phyloP scores from a whole-genome alignment of 2,797 vertebrate genomes.

The Petrocephalus schoutedeni region DNA sequence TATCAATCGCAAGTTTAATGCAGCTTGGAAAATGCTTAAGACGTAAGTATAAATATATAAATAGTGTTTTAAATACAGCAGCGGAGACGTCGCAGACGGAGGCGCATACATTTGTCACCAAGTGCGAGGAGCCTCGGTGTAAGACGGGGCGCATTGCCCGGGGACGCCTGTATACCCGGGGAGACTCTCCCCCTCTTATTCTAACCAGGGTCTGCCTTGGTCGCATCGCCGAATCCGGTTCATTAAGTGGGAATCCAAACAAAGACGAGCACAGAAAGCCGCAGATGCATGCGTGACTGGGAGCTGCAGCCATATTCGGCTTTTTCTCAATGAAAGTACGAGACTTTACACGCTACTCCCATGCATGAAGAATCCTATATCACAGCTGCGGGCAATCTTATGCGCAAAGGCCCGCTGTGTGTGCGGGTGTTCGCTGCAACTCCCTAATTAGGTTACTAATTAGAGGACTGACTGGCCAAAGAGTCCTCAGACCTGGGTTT shows the following conservation, averaged over 20 bases:
- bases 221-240: not conserved
- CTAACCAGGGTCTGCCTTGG: not conserved
- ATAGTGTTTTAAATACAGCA: slow-evolving; percentile 60
- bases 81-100: slow-evolving; percentile 39
- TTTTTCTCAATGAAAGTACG: not conserved
- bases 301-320: not conserved
- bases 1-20: slow-evolving; percentile 42
- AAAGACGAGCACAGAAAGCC: not conserved
- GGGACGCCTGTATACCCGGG: not conserved
- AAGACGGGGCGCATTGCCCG: slow-evolving; percentile 22
- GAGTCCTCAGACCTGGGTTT: too few species aligned
- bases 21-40: slow-evolving; percentile 32
- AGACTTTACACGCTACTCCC: not conserved
- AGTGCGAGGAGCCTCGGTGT: slow-evolving; percentile 33
- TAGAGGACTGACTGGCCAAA: too few species aligned
- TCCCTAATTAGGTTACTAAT: too few species aligned
- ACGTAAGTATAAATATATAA: slow-evolving; percentile 56
- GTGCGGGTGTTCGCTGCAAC: too few species aligned
- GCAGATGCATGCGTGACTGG: not conserved
- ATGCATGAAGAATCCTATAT: not conserved
- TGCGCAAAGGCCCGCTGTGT: too few species aligned
- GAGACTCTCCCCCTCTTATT: not conserved
- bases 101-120: slow-evolving; percentile 38
- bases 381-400: too few species aligned
- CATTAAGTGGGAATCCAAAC: not conserved